Base-by-base conservation (phyloP, 2,113 vertebrate species). In the Tichodroma muraria region DNA sequence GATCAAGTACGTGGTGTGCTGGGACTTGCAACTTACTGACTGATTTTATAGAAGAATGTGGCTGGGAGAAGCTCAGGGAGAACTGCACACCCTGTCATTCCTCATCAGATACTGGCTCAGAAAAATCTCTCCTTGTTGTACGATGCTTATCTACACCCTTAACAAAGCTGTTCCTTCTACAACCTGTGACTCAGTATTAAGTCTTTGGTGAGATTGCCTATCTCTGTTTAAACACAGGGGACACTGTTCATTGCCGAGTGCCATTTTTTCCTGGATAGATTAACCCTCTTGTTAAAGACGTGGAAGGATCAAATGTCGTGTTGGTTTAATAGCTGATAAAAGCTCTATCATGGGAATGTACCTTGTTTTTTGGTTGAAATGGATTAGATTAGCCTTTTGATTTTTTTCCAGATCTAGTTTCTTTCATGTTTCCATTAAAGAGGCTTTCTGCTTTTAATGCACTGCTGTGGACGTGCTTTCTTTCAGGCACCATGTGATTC, bases 291-390 rank as follows among this genome's bases (percentile, higher is more conserved):
- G 72, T 86, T 93, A 78, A 91, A 44, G 53, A 86, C 9, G 11
- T 49, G 49, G 37, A 6, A 61, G 88, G 75, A 93, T 54, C 64
- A 90, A 91, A 91, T 78, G 60, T 28, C 3, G 6, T 80, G 77
- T 78, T 93, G 77, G 82, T 90, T 92, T 93, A 86, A 88, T 37
- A 81, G 76, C 68, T 83, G 42, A 80, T 90, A 88, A 91, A 89
- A 91, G 82, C 68, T 63, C 72, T 80, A n/a, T 79, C 57, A 61
- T 33, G 66, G 70, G 70, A 85, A 88, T 7, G 68, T 82, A 73
- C 42, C 54, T 80, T 82, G 42, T 13, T 70, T 90, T 93, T 96
- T 75, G 56, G 69, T 68, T 84, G 49, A 77, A 95, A 86, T 5
- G 9, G 69, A 81, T 92, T 84, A 84, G 65, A 87, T 93, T 72